Conservation (phyloP, 2,888 invertebrate genomes). For the Mycogona germanica region DNA sequence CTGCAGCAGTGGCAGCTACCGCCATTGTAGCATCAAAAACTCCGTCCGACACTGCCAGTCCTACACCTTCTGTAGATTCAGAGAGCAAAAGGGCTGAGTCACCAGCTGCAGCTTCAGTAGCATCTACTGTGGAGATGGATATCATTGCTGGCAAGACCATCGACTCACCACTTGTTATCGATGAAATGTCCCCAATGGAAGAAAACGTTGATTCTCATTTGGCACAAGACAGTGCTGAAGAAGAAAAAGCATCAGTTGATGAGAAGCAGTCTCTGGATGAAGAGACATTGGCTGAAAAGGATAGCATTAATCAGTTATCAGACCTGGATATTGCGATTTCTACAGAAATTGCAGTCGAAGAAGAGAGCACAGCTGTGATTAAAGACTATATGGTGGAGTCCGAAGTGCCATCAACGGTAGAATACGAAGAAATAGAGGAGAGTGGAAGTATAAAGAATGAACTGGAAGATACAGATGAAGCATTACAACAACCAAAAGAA, state of each 20-base stretch:
- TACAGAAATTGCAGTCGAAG: too few species aligned
- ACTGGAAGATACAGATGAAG: too few species aligned
- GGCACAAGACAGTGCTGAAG: constrained; percentile 17
- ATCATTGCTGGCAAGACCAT: constrained; percentile 2
- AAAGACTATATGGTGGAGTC: too few species aligned
- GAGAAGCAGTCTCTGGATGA: constrained; percentile 21
- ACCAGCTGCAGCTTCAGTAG: constrained; percentile 3
- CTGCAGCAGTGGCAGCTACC: too few species aligned
- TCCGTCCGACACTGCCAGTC: constrained; percentile 5
- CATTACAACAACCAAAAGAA: too few species aligned
- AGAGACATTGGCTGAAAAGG: constrained; percentile 22
- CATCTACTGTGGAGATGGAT: not conserved
- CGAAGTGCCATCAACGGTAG: too few species aligned
- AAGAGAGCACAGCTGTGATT: too few species aligned
- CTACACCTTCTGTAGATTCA: constrained; percentile 14
- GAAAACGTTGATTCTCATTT: constrained; percentile 12
- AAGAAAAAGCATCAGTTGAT: constrained; percentile 20
- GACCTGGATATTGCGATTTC: too few species aligned
- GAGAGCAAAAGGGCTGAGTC: constrained; percentile 16
- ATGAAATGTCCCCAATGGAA: constrained; percentile 9
- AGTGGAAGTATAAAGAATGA: too few species aligned
- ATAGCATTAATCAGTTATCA: constrained; percentile 38
- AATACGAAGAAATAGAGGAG: too few species aligned
- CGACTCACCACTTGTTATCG: constrained; percentile 1
- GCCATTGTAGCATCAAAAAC: not conserved